Conservation (phyloP, 2,113 vertebrate genomes). For the Sinocyclocheilus anophthalmus region DNA sequence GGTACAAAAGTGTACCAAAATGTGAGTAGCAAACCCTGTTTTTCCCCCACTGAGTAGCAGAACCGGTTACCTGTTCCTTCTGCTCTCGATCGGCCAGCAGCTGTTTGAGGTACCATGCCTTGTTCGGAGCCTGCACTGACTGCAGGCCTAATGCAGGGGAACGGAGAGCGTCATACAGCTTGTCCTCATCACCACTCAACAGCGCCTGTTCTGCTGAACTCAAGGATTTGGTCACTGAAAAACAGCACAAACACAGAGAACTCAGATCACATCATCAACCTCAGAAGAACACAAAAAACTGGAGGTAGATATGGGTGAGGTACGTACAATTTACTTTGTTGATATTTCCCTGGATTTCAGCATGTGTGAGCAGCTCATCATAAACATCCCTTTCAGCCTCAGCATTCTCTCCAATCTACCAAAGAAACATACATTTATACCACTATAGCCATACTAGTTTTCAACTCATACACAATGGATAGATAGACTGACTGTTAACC, state of each 20-base stretch:
- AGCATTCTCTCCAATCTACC: constrained; percentile 78
- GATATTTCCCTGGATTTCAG: constrained; percentile 96
- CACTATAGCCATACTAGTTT: not conserved
- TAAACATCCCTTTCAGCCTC: constrained; percentile 91
- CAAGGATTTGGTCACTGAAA: constrained; percentile 81
- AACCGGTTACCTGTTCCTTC: constrained; percentile 82
- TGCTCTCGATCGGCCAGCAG: constrained; percentile 80
- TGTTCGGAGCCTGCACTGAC: constrained; percentile 83
- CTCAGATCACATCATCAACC: not conserved
- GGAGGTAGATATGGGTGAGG: not conserved
- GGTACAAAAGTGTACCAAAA: not conserved
- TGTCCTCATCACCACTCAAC: constrained; percentile 70
- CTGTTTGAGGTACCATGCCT: constrained; percentile 95
- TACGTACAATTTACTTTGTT: constrained; percentile 94
- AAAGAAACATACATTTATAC: not conserved
- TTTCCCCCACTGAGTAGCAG: too few relatives aligned
- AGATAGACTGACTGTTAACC: not conserved
- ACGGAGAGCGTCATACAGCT: constrained; percentile 79
- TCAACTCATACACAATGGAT: not conserved
- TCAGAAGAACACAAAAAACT: not conserved
- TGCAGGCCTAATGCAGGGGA: constrained; percentile 80
- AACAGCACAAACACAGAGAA: not conserved
- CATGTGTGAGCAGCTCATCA: constrained; percentile 95
- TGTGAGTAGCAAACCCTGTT: not conserved
- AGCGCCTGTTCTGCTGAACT: constrained; percentile 80